These are phyloP conservation scores for Calypte anna DNA, from an alignment of 2,113 vertebrate species.

Conservation along the genomic window DNA sequence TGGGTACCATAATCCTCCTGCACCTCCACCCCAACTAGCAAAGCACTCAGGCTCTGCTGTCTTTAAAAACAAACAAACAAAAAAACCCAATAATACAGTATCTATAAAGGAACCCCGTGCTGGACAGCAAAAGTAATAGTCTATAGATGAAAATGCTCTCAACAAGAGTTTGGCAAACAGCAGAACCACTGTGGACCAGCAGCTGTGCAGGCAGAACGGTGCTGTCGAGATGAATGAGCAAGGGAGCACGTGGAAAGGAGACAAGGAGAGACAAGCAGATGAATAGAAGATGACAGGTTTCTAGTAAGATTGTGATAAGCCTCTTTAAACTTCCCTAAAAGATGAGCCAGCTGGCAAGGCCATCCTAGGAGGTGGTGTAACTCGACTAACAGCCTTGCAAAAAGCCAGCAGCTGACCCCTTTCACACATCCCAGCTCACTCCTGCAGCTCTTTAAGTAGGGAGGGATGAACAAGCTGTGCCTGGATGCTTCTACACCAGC, in stretches of 20 bases:
- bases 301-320: slow-evolving; percentile 61
- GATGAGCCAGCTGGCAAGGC: slow-evolving; percentile 62
- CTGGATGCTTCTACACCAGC: not conserved
- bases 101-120: fast-evolving
- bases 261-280: slow-evolving; percentile 13
- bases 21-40: not conserved
- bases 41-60: not conserved
- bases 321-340: slow-evolving; percentile 64
- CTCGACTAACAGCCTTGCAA: not conserved
- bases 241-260: not conserved
- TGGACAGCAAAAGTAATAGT: not conserved
- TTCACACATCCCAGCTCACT: not conserved
- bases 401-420: slow-evolving; percentile 30
- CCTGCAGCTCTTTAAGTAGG: not conserved
- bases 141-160: not conserved
- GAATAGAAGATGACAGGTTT: slow-evolving; percentile 66
- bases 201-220: not conserved
- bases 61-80: not conserved
- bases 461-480: not conserved
- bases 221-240: not conserved
- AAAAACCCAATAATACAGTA: too few species aligned
- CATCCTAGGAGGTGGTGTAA: slow-evolving; percentile 7
- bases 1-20: fast-evolving
- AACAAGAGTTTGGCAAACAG: not conserved
- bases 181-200: not conserved